A percentile compares a stretch with the other conserved stretches of the same genome.
These are phyloP conservation scores for Mamestra brassicae DNA, from an alignment of 2,888 invertebrate species.

Conservation along the genomic window DNA sequence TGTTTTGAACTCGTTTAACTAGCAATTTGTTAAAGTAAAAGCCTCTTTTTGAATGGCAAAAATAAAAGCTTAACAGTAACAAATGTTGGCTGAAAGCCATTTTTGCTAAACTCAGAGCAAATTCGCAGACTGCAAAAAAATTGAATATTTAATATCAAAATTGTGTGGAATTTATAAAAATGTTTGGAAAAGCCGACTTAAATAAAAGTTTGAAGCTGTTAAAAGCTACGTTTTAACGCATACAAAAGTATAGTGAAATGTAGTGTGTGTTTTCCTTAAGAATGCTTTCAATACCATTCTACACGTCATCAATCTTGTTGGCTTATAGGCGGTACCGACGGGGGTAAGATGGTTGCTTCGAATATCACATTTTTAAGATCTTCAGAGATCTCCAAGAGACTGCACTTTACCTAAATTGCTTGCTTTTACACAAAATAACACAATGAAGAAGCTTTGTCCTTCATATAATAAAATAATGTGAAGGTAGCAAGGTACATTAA, in stretches of 20 bases:
- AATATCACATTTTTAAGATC: neutral
- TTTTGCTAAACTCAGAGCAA: neutral
- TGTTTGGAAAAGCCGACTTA: neutral
- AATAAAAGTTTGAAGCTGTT: neutral
- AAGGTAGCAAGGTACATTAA: conserved; percentile 6
- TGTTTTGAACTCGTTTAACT: conserved; percentile 21
- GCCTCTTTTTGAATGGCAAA: conserved; percentile 12
- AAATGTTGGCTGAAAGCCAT: conserved; percentile 24
- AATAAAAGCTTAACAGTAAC: conserved; percentile 14
- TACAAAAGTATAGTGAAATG: neutral
- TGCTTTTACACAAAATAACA: conserved; percentile 34
- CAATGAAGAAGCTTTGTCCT: conserved; percentile 28
- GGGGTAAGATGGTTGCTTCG: neutral
- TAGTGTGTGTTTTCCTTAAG: too few species aligned
- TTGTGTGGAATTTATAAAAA: neutral
- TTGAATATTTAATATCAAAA: conserved; percentile 2
- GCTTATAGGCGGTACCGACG: neutral
- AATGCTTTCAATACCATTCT: neutral
- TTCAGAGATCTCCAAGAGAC: neutral
- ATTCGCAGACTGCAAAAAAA: conserved; percentile 3
- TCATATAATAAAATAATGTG: conserved; percentile 6
- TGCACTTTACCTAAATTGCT: conserved; percentile 23
- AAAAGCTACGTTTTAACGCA: neutral
- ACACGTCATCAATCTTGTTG: conserved; percentile 6
- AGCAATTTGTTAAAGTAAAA: conserved; percentile 28